Conservation (phyloP, 2,113 vertebrate genomes). For the Balaeniceps rex region DNA sequence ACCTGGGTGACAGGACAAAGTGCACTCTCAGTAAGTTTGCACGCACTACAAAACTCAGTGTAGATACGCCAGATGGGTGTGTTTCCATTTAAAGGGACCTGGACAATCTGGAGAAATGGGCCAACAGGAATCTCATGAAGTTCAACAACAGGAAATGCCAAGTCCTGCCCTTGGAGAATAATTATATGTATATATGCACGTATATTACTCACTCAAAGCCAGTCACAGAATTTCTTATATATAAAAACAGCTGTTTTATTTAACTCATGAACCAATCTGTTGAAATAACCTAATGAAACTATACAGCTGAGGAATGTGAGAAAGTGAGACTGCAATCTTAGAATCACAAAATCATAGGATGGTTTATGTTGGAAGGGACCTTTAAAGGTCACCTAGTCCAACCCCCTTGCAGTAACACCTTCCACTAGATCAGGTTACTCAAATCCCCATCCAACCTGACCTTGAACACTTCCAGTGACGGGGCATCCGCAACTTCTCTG, state of each 20-base stretch:
- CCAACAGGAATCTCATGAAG: background rate
- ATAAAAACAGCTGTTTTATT: background rate
- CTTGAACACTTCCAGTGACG: no score
- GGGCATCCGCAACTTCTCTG: background rate
- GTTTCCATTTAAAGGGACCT: background rate
- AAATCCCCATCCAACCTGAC: background rate
- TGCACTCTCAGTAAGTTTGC: background rate
- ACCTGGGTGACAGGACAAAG: background rate
- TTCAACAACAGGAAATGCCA: background rate
- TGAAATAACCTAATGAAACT: background rate
- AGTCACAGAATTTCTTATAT: background rate
- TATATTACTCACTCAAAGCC: background rate
- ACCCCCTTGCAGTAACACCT: background rate
- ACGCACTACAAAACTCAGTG: background rate
- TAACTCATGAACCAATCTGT: background rate
- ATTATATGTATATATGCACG: no score
- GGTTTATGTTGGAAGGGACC: background rate
- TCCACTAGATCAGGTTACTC: background rate
- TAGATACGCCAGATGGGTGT: background rate
- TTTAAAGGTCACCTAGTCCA: background rate
- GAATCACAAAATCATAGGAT: background rate
- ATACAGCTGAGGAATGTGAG: background rate
- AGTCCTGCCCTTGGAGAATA: background rate
- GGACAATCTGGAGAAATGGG: background rate
- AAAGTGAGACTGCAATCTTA: background rate